These are phyloP conservation scores for Orthosia gothica DNA, from an alignment of 2,888 invertebrate genomes.

Conservation along the genomic window DNA sequence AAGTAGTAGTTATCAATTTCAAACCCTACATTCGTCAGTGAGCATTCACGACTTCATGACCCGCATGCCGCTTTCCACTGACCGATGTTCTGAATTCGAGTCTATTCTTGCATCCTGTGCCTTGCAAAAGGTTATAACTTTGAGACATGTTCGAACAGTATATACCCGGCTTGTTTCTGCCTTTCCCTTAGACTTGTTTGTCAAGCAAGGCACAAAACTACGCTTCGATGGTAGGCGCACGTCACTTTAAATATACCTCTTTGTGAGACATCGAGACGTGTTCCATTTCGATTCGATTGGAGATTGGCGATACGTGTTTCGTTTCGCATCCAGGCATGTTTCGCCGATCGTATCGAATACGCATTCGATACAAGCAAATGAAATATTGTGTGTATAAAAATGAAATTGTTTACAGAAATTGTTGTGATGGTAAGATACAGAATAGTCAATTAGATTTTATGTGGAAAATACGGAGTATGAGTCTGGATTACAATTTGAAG, in stretches of 20 bases:
- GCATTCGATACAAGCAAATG: background rate
- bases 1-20: no score
- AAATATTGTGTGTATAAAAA: background rate
- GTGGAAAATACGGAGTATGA: no score
- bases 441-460: no score
- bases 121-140: constrained; percentile 10
- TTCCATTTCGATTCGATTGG: constrained; percentile 43
- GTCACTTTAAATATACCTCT: constrained; percentile 29
- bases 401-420: constrained; percentile 3
- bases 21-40: background rate
- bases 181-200: background rate
- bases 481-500: no score
- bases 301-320: constrained; percentile 37
- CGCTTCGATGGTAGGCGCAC: background rate
- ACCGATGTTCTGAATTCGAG: background rate
- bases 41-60: background rate
- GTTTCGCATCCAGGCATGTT: background rate
- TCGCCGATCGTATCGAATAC: no score
- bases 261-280: constrained; percentile 26
- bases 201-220: constrained; percentile 24
- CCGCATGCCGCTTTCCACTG: background rate
- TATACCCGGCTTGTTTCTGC: background rate
- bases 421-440: no score
- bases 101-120: background rate
- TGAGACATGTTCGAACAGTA: background rate